Base-by-base conservation (phyloP, 2,888 invertebrate genomes). In the Chymomyza fuscimana region DNA sequence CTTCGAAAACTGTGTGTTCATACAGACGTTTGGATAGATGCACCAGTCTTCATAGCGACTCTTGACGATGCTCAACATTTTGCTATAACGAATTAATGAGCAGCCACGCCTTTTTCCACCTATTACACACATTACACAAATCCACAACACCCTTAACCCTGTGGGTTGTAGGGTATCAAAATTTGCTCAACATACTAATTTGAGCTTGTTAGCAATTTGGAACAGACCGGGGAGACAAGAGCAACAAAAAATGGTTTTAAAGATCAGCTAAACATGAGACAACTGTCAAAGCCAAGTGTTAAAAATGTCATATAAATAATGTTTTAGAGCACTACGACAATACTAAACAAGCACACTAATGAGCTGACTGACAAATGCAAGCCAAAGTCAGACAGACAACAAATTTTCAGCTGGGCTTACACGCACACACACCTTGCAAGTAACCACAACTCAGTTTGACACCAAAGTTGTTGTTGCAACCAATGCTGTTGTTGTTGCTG, bases 281-380 rank as follows among this genome's bases (percentile, higher is more conserved):
- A 74, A 72, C 74, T 69, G 74, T 77, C 77, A 74, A 62, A 61
- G 83, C 46, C 76, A 84, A 84, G 82, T 82, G 82, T 84, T 86
- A 76, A 78, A 83, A 82, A 84, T 76, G 80, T 73, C 80, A 85
- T 77, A 79, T 77, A 87, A 87, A 85, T 80, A 83, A 79, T 81
- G 74, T 70, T 32, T 32, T 69, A 63, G 72, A 80, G 69, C 69
- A 74, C 63, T 74, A 19, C 22, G 22, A 66, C 63, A 75, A 67
- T 60, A 62, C 40, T 81, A 78, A 78, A 72, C 73, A 73, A 69
- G 72, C 70, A 70, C 76, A 76, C 85, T 87, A 87, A 83, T 83
- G 87, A 83, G 82, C 74, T 71, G 77, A 63, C 76, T 80, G 80
- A 65, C 72, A 79, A 79, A 80, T 77, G 79, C 78, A 79, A 77